Percentiles rank a stretch among this genome's conserved stretches.
Evolutionary conservation across 2,888 invertebrate species (phyloP).

Genomic region (Nomada ruficornis): DNA sequence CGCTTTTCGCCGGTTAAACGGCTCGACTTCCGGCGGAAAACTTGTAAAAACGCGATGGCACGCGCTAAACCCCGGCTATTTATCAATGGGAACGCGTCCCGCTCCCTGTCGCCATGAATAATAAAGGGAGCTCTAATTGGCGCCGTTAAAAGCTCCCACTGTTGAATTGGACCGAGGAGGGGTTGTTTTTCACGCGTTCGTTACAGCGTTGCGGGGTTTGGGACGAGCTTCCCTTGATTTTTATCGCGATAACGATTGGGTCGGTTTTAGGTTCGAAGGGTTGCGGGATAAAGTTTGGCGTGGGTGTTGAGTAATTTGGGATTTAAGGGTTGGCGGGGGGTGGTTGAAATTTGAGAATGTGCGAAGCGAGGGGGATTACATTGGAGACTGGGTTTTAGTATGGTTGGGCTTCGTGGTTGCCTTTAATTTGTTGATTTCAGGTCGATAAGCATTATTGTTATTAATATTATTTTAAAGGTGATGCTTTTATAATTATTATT

Average conservation of each 20-base stretch:
- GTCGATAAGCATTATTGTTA: no score
- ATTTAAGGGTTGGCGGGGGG: background rate
- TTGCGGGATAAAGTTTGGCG: background rate
- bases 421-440: no score
- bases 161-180: background rate
- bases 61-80: constrained; percentile 9
- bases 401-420: no score
- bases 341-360: background rate
- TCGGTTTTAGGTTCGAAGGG: background rate
- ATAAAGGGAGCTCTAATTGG: constrained; percentile 17
- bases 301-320: background rate
- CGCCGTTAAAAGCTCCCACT: constrained; percentile 19
- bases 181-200: constrained; percentile 8
- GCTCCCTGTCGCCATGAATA: constrained; percentile 20
- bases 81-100: constrained; percentile 27
- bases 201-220: no score
- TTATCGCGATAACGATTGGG: background rate
- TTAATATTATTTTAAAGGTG: no score
- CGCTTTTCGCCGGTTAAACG: constrained; percentile 1
- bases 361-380: no score
- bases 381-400: no score
- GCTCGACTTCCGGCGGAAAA: background rate
- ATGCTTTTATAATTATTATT: no score
- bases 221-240: background rate
- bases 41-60: constrained; percentile 6